Conservation (phyloP, 2,797 vertebrate species). For the Nannoperca obscura region DNA sequence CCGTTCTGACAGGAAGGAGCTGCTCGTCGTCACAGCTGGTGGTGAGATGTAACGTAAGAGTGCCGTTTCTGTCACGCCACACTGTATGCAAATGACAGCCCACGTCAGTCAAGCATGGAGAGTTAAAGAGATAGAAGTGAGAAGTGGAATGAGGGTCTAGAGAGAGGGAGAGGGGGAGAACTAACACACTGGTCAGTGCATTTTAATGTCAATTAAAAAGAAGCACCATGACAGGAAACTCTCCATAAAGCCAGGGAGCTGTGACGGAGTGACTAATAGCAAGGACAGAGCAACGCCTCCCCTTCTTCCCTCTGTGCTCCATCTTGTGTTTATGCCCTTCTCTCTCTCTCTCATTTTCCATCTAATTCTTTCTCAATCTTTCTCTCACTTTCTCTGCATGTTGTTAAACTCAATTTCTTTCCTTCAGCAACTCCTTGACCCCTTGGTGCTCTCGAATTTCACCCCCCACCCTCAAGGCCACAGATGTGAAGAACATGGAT, state of each 20-base stretch:
- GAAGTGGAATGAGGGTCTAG: constrained; percentile 28
- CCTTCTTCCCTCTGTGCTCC: constrained; percentile 26
- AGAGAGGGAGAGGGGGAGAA: constrained; percentile 26
- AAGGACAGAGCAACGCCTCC: constrained; percentile 54
- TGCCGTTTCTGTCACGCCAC: constrained; percentile 45
- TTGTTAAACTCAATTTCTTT: constrained; percentile 37
- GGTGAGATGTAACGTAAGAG: constrained; percentile 46
- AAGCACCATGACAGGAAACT: constrained; percentile 80
- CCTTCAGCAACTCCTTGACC: constrained; percentile 48
- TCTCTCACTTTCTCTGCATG: constrained; percentile 24
- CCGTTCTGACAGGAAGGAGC: constrained; percentile 24
- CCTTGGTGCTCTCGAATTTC: constrained; percentile 45
- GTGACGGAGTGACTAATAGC: constrained; percentile 70
- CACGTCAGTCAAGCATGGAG: constrained; percentile 47
- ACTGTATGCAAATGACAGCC: constrained; percentile 58
- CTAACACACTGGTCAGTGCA: constrained; percentile 74
- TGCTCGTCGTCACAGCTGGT: constrained; percentile 38
- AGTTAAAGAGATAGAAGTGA: constrained; percentile 43
- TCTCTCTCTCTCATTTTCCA: constrained; percentile 15
- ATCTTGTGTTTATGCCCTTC: constrained; percentile 44
- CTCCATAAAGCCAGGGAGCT: constrained; percentile 78
- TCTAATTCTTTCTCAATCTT: constrained; percentile 14
- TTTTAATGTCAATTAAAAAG: constrained; percentile 85
- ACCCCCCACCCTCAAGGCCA: constrained; percentile 38
- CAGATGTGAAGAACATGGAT: constrained; percentile 49